These are phyloP conservation scores for Parambassis ranga DNA, from an alignment of 2,797 vertebrate species.

Conservation along the genomic window DNA sequence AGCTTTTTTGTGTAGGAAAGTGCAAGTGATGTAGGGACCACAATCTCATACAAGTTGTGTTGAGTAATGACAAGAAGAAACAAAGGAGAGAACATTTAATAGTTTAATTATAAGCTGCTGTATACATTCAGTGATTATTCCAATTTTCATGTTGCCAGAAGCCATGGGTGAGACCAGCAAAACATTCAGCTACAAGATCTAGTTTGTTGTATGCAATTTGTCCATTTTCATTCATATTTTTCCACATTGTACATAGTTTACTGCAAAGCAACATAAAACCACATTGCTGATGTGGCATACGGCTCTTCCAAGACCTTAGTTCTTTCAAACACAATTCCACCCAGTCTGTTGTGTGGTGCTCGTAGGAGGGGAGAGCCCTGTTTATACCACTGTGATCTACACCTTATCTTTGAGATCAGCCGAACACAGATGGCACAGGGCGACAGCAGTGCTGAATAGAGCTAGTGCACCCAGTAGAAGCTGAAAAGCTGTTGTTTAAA, in stretches of 20 bases:
- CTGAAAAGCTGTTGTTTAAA: conserved; percentile 43
- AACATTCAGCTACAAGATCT: conserved; percentile 86
- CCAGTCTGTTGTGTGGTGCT: conserved; percentile 51
- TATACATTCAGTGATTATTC: conserved; percentile 90
- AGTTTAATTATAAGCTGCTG: conserved; percentile 89
- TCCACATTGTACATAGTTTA: conserved; percentile 77
- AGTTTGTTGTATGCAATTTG: conserved; percentile 81
- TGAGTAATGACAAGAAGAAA: conserved; percentile 77
- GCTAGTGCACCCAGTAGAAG: conserved; percentile 54
- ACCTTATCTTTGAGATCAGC: conserved; percentile 62
- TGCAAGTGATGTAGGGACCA: too few species aligned
- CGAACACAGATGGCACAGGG: conserved; percentile 64
- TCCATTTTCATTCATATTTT: conserved; percentile 76
- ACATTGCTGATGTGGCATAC: conserved; percentile 73
- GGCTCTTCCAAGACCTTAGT: conserved; percentile 56
- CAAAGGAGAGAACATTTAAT: conserved; percentile 84
- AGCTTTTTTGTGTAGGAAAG: too few species aligned
- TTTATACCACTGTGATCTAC: conserved; percentile 47
- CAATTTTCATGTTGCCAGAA: conserved; percentile 86
- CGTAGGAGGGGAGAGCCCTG: conserved; percentile 48
- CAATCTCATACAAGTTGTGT: too few species aligned
- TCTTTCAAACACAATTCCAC: conserved; percentile 51
- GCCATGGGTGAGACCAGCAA: conserved; percentile 87
- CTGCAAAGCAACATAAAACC: conserved; percentile 80
- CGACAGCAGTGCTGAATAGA: conserved; percentile 59